Conservation (phyloP, 2,113 vertebrate species). For the Neopipo cinnamomea region DNA sequence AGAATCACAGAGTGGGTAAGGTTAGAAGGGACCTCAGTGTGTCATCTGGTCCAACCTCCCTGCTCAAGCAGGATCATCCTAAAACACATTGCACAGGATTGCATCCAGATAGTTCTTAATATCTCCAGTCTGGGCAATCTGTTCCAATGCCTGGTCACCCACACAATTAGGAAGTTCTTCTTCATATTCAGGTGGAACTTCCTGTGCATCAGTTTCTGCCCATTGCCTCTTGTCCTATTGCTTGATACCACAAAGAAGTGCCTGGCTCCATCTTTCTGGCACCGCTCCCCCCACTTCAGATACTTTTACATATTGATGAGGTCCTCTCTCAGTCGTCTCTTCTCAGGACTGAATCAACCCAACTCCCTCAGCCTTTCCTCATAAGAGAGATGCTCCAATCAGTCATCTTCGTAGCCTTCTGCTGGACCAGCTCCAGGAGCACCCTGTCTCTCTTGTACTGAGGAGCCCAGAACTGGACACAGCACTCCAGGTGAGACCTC, state of each 20-base stretch:
- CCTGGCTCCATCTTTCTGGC: background rate
- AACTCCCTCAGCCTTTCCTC: background rate
- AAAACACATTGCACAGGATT: background rate
- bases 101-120: background rate
- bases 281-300: background rate
- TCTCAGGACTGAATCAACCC: background rate
- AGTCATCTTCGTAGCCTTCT: background rate
- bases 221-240: background rate
- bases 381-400: background rate
- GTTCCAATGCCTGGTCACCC: background rate
- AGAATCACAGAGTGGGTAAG: background rate
- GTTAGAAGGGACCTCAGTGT: background rate
- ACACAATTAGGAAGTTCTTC: background rate
- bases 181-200: background rate
- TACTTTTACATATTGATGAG: background rate
- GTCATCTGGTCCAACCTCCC: background rate
- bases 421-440: background rate
- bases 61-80: background rate
- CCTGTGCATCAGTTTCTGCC: background rate
- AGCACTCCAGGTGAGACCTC: background rate
- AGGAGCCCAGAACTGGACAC: background rate
- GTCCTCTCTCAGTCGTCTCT: background rate
- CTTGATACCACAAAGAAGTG: background rate
- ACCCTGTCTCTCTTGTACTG: background rate
- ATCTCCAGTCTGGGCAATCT: background rate